A percentile compares a stretch with the other conserved stretches of the same genome.
phyloP scores from a whole-genome alignment of 2,113 vertebrate species.

The Microcebus ravelobensis region DNA sequence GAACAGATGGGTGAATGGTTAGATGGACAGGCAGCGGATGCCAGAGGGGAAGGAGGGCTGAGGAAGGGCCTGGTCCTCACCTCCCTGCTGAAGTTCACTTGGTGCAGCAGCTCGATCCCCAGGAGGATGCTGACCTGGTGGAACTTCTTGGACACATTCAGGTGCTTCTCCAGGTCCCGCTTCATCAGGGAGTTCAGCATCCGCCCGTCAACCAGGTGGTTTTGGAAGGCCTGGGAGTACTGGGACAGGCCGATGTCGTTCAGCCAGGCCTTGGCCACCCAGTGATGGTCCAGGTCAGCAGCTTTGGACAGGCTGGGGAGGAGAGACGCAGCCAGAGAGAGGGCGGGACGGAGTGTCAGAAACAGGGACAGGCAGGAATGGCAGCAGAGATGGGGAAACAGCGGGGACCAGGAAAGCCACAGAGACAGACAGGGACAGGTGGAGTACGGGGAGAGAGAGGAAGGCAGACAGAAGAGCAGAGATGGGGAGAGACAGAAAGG shows the following conservation, averaged over 20 bases:
- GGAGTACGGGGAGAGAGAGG: neutral
- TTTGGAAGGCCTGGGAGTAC: conserved; percentile 93
- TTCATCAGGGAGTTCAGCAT: conserved; percentile 90
- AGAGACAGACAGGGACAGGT: neutral
- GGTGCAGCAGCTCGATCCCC: conserved; percentile 91
- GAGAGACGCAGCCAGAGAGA: neutral
- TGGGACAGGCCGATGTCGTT: conserved; percentile 90
- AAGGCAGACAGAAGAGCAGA: neutral
- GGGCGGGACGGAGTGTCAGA: neutral
- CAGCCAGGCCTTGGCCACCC: conserved; percentile 94
- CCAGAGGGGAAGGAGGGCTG: neutral
- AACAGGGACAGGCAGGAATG: neutral
- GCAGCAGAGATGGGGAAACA: neutral
- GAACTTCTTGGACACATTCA: conserved; percentile 91
- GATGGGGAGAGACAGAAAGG: neutral
- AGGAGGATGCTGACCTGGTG: conserved; percentile 92
- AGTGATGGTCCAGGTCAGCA: conserved; percentile 93
- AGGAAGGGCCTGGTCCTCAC: conserved; percentile 68
- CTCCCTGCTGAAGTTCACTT: conserved; percentile 91
- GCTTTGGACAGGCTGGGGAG: conserved; percentile 88
- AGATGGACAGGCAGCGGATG: neutral
- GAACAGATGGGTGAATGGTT: too few species aligned
- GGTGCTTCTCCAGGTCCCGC: conserved; percentile 89
- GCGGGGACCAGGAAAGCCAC: neutral
- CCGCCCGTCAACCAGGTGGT: conserved; percentile 91